Base-by-base conservation (phyloP, 2,797 vertebrate species). In the Enteromius paludinosus region DNA sequence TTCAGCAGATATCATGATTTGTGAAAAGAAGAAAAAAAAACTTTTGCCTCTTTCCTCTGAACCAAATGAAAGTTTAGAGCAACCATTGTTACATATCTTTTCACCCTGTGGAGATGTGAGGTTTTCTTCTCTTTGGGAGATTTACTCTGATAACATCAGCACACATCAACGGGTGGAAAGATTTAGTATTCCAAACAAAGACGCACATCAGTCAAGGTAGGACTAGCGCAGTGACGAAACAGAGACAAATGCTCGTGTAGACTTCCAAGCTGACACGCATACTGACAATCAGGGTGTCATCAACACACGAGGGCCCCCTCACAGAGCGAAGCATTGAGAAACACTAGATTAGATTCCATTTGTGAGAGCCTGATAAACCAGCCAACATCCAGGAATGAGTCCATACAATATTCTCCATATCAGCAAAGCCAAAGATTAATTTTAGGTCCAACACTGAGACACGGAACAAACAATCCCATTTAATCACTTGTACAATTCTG, bases 261-360 rank as follows among this genome's bases (percentile, higher is more conserved):
- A 91, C 90, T 78, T 92, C 90, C 52, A 75, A 69, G 86, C 89
- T 89, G 93, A 93, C 92, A 92, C 83, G 87, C 92, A 91, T 87
- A 89, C 92, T 93, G 92, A 93, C 89, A 91, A 94, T 94, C 93
- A 83, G 89, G 88, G 66, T 92, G 90, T 87, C 89, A 88, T 91
- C 87, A 85, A 47, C 81, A 72, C 59, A 83, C 70, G 61, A 83
- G 75, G 85, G 79, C 87, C 87, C 84, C 79, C 64, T 59, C 23
- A 79, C 35, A 72, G 66, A 86, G 56, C n/a, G 11, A 72, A 82
- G 79, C 65, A 41, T 45, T 73, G 47, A 68, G 66, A 85, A 65
- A 81, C 61, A 75, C 79, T 61, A 82, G 81, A 83, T 71, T 79
- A 70, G 77, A 82, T 73, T 75, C 28, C 49, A 12, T 81, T 54